Base-by-base conservation (phyloP, 35 echinoderm and acorn worm genomes). In the Ophiothrix spiculata region DNA sequence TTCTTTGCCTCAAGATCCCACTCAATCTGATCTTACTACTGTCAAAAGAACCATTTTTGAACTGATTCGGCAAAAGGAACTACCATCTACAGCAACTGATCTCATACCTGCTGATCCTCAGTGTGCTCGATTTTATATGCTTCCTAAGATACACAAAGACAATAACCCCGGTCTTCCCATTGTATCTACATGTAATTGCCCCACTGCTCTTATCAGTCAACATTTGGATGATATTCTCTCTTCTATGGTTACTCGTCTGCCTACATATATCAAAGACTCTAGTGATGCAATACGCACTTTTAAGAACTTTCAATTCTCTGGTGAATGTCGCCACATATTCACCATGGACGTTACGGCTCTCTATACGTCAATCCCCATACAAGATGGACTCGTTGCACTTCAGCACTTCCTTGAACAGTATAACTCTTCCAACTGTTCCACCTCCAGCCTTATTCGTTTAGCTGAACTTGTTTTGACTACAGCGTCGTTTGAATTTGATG, bases 241-340 rank as follows among this genome's bases (percentile, higher is more conserved):
- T 21, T 80, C 88, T 23, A 38, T 90, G 15, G 88, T 90, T 37
- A 33, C 79, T 29, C 31, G 60, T 32, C 78, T 88, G 0, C 86
- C 86, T 77, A 88, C 86, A 25, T 88, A 88, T 38, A 46, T 85
- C 54, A 85, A 85, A 38, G 83, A 85, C 64, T 37, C 83, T 13
- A 74, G 56, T 4, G 83, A 85, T 29, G 83, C 83, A 10, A 75
- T 85, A 39, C 83, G 60, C 0, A 56, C 69, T 36, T 39, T 85
- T 34, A 74, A 39, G 31, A 33, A 56, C 17, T 74, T 85, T 31
- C 74, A 36, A 12, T 84, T 84, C n/a, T 31, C 8, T 34, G 85
- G 40, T 0, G 28, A 31, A 39, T 23, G 34, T 6, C 74, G 35
- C 35, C 74, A 63, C 14, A 78, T 88, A 2, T 81, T 88, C 35